Evolutionary conservation across 2,113 vertebrate genomes (phyloP), one percentile per base, ranked within the genome.

Genomic region (Albula goreensis): DNA sequence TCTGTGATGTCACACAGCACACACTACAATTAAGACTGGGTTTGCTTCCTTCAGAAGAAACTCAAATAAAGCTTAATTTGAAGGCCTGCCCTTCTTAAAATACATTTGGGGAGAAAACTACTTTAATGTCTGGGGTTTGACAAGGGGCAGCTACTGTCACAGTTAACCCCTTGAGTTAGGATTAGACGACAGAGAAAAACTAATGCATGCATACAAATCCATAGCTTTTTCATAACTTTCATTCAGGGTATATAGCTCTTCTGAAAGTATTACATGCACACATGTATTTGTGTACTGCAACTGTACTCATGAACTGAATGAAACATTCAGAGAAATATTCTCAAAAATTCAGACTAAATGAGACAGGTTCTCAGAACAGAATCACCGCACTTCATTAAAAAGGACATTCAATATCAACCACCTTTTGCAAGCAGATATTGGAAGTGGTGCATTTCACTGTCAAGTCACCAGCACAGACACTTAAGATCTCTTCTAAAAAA

Each of bases 91-190:
- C 17, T 17, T 15, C 60, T 63, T 12, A 15, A 63, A 63, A 70
- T 17, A 49, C 7, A 48, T 56, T 57, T 41, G n/a, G n/a, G 50
- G 13, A n/a, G 83, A 74, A 49, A 83, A 49, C 31, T 80, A 17
- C 49, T 50, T 53, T 81, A 53, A n/a, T 11, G 50, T n/a, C 63
- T 70, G 17, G 63, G 12, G 53, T 56, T 56, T 56, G 53, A 9
- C 53, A 56, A 56, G 12, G 41, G 9, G 10, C 8, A 81, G n/a
- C 80, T 41, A 12, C 19, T 13, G 51, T 5, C 41, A 63, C 4
- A 48, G 2, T 81, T 81, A 81, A 81, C 80, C 80, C 80, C 80
- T 81, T 81, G 50, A 3, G 11, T 80, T 51, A 15, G 60, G 60
- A 66, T 22, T 19, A 3, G 60, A 60, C 56, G 12, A 13, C 12